These are phyloP conservation scores for Catagonus wagneri DNA, from an alignment of 2,113 vertebrate species.

Conservation along the genomic window DNA sequence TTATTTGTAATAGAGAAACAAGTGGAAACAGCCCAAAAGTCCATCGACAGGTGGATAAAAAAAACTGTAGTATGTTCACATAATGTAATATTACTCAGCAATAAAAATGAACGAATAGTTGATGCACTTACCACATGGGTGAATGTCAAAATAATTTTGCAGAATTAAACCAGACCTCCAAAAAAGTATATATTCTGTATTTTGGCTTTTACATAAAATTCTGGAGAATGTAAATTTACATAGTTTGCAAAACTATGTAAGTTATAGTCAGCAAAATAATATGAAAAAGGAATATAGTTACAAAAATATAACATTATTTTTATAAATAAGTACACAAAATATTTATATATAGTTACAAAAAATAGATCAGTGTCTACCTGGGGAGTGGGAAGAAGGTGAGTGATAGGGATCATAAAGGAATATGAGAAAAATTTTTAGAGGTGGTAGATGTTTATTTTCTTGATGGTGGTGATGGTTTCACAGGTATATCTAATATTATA, in stretches of 20 bases:
- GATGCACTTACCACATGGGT: neutral
- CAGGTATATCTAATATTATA: neutral
- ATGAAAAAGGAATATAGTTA: too few species aligned
- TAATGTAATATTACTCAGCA: neutral
- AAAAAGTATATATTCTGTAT: neutral
- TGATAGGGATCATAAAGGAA: neutral
- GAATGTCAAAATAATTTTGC: conserved; percentile 16
- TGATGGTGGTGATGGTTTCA: neutral
- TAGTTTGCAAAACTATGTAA: too few species aligned
- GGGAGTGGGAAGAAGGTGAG: neutral
- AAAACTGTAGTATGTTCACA: neutral
- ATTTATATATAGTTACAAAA: neutral
- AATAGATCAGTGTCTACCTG: neutral
- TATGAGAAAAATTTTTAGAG: neutral
- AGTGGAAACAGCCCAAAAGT: neutral
- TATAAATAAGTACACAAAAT: too few species aligned
- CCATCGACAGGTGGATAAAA: neutral
- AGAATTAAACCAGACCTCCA: neutral
- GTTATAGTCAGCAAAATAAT: too few species aligned
- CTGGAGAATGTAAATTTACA: neutral
- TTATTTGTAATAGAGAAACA: neutral
- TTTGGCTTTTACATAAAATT: conserved; percentile 13
- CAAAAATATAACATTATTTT: too few species aligned
- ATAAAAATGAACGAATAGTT: neutral
- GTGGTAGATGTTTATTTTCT: neutral